Evolutionary conservation across 2,888 invertebrate species (phyloP).

Genomic region (Diloba caeruleocephala): DNA sequence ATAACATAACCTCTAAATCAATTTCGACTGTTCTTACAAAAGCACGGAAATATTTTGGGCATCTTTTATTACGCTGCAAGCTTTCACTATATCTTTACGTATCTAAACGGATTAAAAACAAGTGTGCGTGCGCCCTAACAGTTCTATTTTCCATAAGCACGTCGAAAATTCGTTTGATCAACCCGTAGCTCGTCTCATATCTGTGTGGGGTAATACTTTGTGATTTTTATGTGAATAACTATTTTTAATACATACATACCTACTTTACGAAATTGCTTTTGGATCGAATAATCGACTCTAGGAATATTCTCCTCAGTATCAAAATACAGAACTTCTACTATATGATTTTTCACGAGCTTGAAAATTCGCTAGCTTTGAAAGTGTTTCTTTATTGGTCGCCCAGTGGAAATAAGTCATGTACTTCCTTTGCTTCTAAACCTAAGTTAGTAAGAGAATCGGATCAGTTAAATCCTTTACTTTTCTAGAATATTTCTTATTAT

Average conservation of each 20-base stretch:
- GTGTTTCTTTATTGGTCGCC: too few relatives aligned
- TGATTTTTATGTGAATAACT: slow-evolving; percentile 33
- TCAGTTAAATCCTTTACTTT: too few relatives aligned
- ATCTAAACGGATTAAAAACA: slow-evolving; percentile 15
- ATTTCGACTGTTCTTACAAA: too few relatives aligned
- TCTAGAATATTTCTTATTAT: too few relatives aligned
- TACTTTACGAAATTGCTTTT: background rate
- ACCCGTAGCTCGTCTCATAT: slow-evolving; percentile 25
- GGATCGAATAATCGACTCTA: slow-evolving; percentile 1
- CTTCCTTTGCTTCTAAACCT: too few relatives aligned
- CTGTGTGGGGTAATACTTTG: slow-evolving; percentile 26
- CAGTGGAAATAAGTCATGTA: too few relatives aligned
- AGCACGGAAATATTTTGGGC: too few relatives aligned
- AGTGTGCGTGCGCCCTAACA: slow-evolving; percentile 28
- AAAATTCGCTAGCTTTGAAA: too few relatives aligned
- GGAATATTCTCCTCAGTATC: background rate
- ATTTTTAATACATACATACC: slow-evolving; percentile 18
- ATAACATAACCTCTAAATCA: too few relatives aligned
- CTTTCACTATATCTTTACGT: too few relatives aligned
- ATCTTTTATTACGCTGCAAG: too few relatives aligned
- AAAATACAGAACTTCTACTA: background rate
- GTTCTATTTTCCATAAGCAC: slow-evolving; percentile 44
- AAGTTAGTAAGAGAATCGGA: too few relatives aligned
- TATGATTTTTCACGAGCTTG: background rate
- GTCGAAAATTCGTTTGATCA: slow-evolving; percentile 57